Conservation (phyloP, 2,888 invertebrate genomes). For the Panzeria rudis region DNA sequence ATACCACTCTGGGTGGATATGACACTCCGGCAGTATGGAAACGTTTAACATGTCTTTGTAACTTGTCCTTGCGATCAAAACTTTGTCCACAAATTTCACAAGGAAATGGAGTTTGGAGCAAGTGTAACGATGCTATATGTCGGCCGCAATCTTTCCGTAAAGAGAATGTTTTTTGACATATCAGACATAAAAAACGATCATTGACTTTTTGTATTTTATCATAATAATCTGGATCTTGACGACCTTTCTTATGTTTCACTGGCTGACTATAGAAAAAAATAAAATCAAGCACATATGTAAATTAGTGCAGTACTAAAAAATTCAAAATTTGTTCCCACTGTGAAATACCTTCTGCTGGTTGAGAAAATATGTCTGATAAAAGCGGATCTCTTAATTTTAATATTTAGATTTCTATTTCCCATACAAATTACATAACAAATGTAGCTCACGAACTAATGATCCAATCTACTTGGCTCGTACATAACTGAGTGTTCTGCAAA, state of each 20-base stretch:
- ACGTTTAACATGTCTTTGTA: constrained; percentile 76
- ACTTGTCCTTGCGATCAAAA: constrained; percentile 79
- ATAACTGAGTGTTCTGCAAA: no score
- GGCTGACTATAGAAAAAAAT: constrained; percentile 16
- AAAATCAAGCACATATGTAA: background rate
- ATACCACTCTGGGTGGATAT: constrained; percentile 76
- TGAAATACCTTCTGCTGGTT: no score
- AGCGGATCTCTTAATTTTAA: no score
- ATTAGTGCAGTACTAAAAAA: no score
- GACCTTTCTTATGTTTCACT: constrained; percentile 75
- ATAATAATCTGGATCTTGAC: constrained; percentile 73
- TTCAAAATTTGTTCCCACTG: no score
- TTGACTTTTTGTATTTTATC: constrained; percentile 67
- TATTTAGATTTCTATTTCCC: no score
- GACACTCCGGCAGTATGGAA: constrained; percentile 61
- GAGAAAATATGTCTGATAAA: no score
- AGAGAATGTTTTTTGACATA: constrained; percentile 80
- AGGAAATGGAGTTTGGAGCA: constrained; percentile 74
- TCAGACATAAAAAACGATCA: constrained; percentile 77
- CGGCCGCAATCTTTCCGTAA: constrained; percentile 81
- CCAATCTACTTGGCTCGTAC: no score
- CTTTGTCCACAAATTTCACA: constrained; percentile 77
- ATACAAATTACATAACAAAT: no score
- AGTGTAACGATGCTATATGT: constrained; percentile 78
- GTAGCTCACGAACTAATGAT: no score